Evolutionary conservation across 2,888 invertebrate species (phyloP), one percentile per base, ranked within the genome.

Genomic region (Auanema freiburgensis): DNA sequence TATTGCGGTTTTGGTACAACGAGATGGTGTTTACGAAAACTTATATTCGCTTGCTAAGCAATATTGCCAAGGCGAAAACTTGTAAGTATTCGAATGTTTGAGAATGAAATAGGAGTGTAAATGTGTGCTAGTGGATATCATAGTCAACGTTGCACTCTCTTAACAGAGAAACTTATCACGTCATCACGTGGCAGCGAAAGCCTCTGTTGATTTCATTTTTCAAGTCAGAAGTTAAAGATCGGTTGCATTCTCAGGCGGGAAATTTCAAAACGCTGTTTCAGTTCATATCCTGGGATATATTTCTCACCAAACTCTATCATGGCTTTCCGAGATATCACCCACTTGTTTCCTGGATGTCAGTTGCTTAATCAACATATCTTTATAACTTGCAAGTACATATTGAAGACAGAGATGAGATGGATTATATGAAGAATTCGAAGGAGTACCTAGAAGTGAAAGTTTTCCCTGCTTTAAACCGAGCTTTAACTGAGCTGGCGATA

Each of bases 271-370:
- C n/a, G n/a, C 23, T 54, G 54, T 43, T 54, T 41, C 16, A 54
- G 51, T 50, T 18, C 33, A 33, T 33, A 33, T 33, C 33, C 14
- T 23, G 67, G 64, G 25, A 10, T 71, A 2, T 72, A 72, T 24
- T 60, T 23, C 44, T 69, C 72, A 3, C 44, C 51, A 33, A 63
- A 65, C 8, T 64, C 63, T 5, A 46, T 70, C 12, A 57, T 66
- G 3, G 70, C 73, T 10, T 70, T 64, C 57, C 61, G 67, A 42
- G 73, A 73, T 43, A 65, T 64, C 16, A 25, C 64, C 33, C 66
- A 59, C 55, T 73, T 73, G 51, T 73, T 67, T 25, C 65, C 73
- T 2, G 57, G 62, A 41, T 56, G 73, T 73, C 23, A 55, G 57
- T 41, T 54, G 1, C 33, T 14, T n/a, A 5, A 5, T 5, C 3